Percentiles rank a stretch among this genome's conserved stretches.
phyloP scores from a whole-genome alignment of 2,113 vertebrate genomes.

The Colinus virginianus region DNA sequence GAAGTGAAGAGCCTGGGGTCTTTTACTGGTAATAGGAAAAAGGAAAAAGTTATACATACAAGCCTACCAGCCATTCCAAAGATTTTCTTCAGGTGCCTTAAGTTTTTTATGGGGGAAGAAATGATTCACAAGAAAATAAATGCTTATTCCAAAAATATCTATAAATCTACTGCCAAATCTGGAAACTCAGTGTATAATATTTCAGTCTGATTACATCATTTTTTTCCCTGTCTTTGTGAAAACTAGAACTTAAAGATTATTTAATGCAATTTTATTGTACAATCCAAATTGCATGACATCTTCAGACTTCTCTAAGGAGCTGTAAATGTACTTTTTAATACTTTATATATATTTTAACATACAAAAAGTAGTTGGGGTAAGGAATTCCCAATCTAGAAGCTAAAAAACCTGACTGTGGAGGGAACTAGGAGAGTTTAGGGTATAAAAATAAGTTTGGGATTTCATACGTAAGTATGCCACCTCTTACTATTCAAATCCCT shows the following conservation, averaged over 20 bases:
- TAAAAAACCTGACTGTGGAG: not conserved
- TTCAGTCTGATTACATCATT: not conserved
- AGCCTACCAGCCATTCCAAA: not conserved
- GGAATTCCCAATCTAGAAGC: not conserved
- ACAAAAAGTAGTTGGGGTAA: not conserved
- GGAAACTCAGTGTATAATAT: not conserved
- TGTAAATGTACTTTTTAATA: not conserved
- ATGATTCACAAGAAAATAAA: not conserved
- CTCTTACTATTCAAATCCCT: not conserved
- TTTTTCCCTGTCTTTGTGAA: not conserved
- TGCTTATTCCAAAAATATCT: not conserved
- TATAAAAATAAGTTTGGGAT: not conserved
- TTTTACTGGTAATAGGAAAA: not conserved
- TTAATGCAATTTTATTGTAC: not conserved
- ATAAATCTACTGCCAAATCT: not conserved
- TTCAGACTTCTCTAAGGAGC: not conserved
- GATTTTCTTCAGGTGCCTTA: not conserved
- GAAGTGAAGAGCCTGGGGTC: not conserved
- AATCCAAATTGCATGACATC: not conserved
- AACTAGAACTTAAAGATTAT: not conserved
- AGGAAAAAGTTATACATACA: not conserved
- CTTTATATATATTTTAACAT: not conserved
- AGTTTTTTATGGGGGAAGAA: not conserved
- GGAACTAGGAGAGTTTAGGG: rapidly evolving
- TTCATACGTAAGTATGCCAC: not conserved